Base-by-base conservation (phyloP, 2,797 vertebrate species). In the Adelosebastes latens region DNA sequence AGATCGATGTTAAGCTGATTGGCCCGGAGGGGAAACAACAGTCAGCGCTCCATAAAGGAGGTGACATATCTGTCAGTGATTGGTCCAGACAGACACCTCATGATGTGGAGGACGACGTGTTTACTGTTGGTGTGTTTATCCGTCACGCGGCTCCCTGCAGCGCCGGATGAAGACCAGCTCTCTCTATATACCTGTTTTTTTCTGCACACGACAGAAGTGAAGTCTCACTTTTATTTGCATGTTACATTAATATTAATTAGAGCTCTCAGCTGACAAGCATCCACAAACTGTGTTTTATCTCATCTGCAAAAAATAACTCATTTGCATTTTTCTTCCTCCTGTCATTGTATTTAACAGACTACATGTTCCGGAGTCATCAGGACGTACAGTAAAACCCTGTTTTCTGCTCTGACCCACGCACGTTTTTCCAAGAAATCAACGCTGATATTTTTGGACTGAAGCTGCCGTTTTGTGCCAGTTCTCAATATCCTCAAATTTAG, bases 201-300 rank as follows among this genome's bases (percentile, higher is more conserved):
- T 62, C 69, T 52, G 42, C 74, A 79, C 24, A 60, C 31, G 22
- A 79, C 83, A 72, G 49, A 53, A 72, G 59, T 63, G 58, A 79
- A 73, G 81, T 52, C 75, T 72, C 8, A 32, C 71, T 22, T 82
- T 83, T 75, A 77, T 86, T 85, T 83, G 73, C 73, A 79, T 76
- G 81, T 80, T 34, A 34, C 83, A 88, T 91, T 86, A 88, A 91
- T 89, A 89, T 91, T 90, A 88, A 92, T 90, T 79, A 86, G 78
- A 71, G 79, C 73, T 25, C 67, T 67, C 77, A 64, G 76, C 67
- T 87, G 89, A 90, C 85, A 78, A 77, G 81, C 81, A 39, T 59
- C 73, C 82, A 80, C 79, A 5, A 22, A 67, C 80, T 6, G 46
- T 77, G 36, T 80, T 85, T 83, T 56, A 86, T 83, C 87, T 86